These are phyloP conservation scores for Lacanobia wlatinum DNA, from an alignment of 2,888 invertebrate genomes.

Conservation along the genomic window DNA sequence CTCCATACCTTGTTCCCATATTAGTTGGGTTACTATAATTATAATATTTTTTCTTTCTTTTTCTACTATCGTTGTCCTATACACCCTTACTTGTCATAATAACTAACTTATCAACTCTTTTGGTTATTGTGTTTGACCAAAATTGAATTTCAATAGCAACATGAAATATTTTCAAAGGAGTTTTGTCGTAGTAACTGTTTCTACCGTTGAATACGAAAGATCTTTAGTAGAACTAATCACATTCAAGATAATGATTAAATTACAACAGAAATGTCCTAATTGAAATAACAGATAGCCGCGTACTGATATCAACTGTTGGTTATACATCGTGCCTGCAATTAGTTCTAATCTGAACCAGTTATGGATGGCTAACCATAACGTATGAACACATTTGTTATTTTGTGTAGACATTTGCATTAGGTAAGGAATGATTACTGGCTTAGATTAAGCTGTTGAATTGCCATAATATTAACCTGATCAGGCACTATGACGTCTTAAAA, in stretches of 20 bases:
- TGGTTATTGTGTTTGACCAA: too few species aligned
- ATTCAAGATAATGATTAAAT: constrained; percentile 12
- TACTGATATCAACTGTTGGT: constrained; percentile 56
- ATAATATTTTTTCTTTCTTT: too few species aligned
- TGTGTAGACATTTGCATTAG: constrained; percentile 36
- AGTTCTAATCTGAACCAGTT: constrained; percentile 72
- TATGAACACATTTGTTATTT: constrained; percentile 55
- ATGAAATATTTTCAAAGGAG: too few species aligned
- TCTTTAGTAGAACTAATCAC: not conserved
- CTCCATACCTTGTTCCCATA: too few species aligned
- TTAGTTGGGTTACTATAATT: too few species aligned
- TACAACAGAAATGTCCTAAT: constrained; percentile 42
- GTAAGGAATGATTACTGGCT: constrained; percentile 25
- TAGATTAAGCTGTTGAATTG: constrained; percentile 30
- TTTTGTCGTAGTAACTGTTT: too few species aligned
- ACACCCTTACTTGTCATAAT: too few species aligned
- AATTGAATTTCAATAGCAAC: too few species aligned
- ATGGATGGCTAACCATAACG: constrained; percentile 63
- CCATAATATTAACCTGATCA: not conserved
- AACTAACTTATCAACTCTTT: too few species aligned
- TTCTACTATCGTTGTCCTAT: too few species aligned
- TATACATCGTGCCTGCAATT: constrained; percentile 71
- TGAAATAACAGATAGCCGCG: constrained; percentile 52
- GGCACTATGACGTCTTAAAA: not conserved
- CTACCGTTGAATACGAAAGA: too few species aligned